A percentile compares a stretch with the other conserved stretches of the same genome.
phyloP scores from a whole-genome alignment of 2,113 vertebrate species.

The Passer domesticus region DNA sequence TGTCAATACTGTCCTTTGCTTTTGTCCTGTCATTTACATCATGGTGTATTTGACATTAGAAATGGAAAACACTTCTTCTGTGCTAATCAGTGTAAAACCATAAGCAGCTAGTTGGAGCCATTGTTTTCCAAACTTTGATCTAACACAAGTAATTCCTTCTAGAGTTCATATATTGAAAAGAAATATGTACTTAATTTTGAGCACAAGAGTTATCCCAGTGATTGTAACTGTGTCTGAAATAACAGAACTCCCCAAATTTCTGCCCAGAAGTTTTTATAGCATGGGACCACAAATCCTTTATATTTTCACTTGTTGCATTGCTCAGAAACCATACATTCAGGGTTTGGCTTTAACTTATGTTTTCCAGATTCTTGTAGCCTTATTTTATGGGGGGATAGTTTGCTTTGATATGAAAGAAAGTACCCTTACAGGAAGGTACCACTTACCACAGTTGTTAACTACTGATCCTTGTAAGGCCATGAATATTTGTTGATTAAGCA shows the following conservation, averaged over 20 bases:
- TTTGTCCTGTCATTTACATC: not conserved
- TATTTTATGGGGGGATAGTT: not conserved
- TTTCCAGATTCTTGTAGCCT: not conserved
- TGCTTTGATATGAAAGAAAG: not conserved
- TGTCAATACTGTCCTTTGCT: not conserved
- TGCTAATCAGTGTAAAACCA: not conserved
- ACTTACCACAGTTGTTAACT: not conserved
- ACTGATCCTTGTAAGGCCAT: not conserved
- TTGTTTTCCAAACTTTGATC: not conserved
- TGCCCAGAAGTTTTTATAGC: not conserved
- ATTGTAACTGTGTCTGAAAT: not conserved
- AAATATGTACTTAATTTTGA: not conserved
- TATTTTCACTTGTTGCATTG: not conserved
- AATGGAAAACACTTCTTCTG: not conserved
- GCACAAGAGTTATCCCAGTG: not conserved
- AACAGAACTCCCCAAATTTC: not conserved
- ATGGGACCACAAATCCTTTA: not conserved
- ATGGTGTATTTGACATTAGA: not conserved
- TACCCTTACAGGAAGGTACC: not conserved
- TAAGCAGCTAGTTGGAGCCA: not conserved
- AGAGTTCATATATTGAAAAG: not conserved
- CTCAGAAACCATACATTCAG: not conserved
- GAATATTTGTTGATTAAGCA: not conserved
- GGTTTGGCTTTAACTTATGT: not conserved
- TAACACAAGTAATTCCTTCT: not conserved